Base-by-base conservation (phyloP, 2,888 invertebrate species). In the Frankliniella intonsa region DNA sequence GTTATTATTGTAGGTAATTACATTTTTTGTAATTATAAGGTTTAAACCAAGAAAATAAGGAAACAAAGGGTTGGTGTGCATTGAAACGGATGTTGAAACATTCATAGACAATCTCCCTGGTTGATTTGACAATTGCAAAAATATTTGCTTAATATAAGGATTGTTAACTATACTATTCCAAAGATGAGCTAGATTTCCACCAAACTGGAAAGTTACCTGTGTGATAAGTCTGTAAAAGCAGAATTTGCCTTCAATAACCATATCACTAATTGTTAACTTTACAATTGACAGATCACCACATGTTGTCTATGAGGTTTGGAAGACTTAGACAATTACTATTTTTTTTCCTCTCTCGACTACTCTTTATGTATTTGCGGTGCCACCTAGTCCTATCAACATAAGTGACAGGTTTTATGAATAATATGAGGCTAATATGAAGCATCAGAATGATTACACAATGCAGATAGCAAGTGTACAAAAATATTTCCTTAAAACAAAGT, bases 181-280 rank as follows among this genome's bases (percentile, higher is more conserved):
- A 76, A 76, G 69, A 76, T 76, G 69, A 76, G 69, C 69, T 76
- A 76, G 69, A 76, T 76, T 76, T 76, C 69, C 69, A 76, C 69
- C 69, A 76, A 76, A 76, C 22, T 76, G 69, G 69, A 76, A 76
- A 76, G 69, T 25, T 76, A 76, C 69, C 25, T 76, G 69, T 76
- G 69, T 76, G 69, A 76, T 76, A 76, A 76, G 69, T 76, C 69
- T 76, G 69, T 76, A 76, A 76, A 76, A 76, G 25, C 69, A 76
- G 69, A 76, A 76, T 76, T 76, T 76, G 69, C 69, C 69, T 76
- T 76, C 69, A 76, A 76, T 76, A 76, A 76, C 69, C 69, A 76
- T 76, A 76, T 76, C 69, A 76, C 69, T 76, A 76, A 76, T 76
- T 76, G 69, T 76, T 76, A 76, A 76, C 69, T 76, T 76, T 76